A percentile compares a stretch with the other conserved stretches of the same genome.
These are phyloP conservation scores for Rhodinocichla rosea DNA, from an alignment of 2,113 vertebrate species.

Conservation along the genomic window DNA sequence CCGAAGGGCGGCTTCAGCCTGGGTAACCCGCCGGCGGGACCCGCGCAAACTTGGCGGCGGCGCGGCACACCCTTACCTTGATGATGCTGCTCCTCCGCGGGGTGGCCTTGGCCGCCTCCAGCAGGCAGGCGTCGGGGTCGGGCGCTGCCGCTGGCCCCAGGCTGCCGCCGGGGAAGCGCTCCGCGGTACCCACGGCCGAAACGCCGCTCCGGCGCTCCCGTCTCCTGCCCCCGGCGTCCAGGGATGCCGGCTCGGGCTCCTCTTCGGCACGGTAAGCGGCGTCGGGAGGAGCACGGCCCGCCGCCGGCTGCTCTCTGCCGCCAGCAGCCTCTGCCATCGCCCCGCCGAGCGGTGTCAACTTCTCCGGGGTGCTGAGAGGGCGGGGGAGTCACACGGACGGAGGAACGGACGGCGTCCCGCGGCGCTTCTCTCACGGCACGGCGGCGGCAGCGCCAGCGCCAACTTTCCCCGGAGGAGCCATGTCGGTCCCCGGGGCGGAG, in stretches of 20 bases:
- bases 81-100: constrained; percentile 96
- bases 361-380: neutral
- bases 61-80: constrained; percentile 75
- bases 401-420: neutral
- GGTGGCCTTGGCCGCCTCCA: constrained; percentile 85
- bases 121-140: constrained; percentile 74
- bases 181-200: constrained; percentile 52
- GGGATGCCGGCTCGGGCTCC: constrained; percentile 67
- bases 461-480: constrained; percentile 38
- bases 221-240: constrained; percentile 69
- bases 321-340: constrained; percentile 71
- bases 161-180: constrained; percentile 6
- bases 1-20: neutral
- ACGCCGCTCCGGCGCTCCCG: constrained; percentile 83
- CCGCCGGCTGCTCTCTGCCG: neutral
- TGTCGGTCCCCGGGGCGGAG: neutral
- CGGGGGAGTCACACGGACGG: neutral
- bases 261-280: constrained; percentile 72
- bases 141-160: constrained; percentile 7
- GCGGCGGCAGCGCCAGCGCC: neutral
- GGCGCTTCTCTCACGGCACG: constrained; percentile 34
- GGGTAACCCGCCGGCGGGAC: neutral
- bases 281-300: neutral
- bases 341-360: neutral
- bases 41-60: neutral